phyloP scores from a whole-genome alignment of 2,888 invertebrate species.

The Pasiphila rectangulata region DNA sequence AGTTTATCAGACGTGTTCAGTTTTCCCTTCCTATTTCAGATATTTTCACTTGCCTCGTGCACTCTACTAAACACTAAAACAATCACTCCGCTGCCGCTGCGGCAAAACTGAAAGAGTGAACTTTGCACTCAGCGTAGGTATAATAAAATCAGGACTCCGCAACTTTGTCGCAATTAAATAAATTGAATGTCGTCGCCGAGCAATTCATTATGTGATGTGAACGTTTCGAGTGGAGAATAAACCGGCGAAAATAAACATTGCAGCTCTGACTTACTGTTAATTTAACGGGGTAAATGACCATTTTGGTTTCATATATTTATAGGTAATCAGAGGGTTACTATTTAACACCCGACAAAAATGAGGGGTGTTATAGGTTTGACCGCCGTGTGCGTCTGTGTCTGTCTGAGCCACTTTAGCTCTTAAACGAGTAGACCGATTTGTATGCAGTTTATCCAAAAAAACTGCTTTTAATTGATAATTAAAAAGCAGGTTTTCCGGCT shows the following conservation, averaged over 20 bases:
- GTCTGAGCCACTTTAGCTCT: too few relatives aligned
- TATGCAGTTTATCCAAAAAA: too few relatives aligned
- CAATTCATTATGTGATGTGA: conserved; percentile 39
- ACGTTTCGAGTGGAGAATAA: conserved; percentile 9
- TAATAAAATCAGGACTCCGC: conserved; percentile 43
- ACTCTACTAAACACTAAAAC: not conserved
- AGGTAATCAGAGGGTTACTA: too few relatives aligned
- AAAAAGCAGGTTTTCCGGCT: too few relatives aligned
- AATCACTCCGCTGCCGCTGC: conserved; percentile 3
- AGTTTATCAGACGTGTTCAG: too few relatives aligned
- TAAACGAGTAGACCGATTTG: too few relatives aligned
- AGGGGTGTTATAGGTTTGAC: too few relatives aligned
- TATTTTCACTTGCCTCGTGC: too few relatives aligned
- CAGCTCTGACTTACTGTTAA: conserved; percentile 1
- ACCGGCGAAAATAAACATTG: conserved; percentile 8
- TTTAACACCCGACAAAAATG: too few relatives aligned
- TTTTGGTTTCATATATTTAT: not conserved
- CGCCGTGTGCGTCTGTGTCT: too few relatives aligned
- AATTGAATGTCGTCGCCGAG: conserved; percentile 46
- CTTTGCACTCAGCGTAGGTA: conserved; percentile 27
- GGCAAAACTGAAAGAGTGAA: conserved; percentile 25
- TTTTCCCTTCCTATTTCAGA: too few relatives aligned
- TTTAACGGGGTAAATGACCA: not conserved
- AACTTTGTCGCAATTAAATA: conserved; percentile 50
- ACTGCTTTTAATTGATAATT: too few relatives aligned